Evolutionary conservation across 2,888 invertebrate genomes (phyloP).

Genomic region (Lepidocyrtinus sp.): DNA sequence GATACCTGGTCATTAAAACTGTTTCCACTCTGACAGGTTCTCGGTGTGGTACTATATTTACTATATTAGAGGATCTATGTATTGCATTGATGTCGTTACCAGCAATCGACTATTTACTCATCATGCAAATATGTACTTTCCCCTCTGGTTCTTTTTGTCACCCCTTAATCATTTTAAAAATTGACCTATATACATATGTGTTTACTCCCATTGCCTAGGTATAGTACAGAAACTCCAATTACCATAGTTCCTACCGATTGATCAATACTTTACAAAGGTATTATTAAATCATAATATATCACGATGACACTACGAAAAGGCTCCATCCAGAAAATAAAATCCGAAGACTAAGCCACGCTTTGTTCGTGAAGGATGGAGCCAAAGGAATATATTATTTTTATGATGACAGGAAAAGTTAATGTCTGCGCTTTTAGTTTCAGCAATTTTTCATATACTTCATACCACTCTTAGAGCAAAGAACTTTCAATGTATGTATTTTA

Average conservation of each 20-base stretch:
- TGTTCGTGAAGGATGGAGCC: neutral
- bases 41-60: neutral
- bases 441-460: neutral
- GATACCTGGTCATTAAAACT: neutral
- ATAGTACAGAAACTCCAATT: neutral
- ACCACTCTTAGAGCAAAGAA: too few species aligned
- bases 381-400: neutral
- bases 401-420: too few species aligned
- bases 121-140: conserved; percentile 14
- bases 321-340: neutral
- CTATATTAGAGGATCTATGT: neutral
- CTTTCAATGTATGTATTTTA: too few species aligned
- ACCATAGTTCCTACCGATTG: conserved; percentile 27
- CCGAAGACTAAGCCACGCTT: neutral
- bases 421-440: neutral
- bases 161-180: conserved; percentile 27
- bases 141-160: neutral
- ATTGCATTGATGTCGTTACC: neutral
- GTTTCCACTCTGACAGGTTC: neutral
- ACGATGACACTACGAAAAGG: neutral
- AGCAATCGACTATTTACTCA: neutral
- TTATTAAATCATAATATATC: conserved; percentile 28
- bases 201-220: neutral
- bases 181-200: conserved; percentile 38
- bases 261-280: conserved; percentile 48